Evolutionary conservation across 1,140 invertebrate species (phyloP), one percentile per base, ranked within the genome.

Genomic region (Pararge aegeria): DNA sequence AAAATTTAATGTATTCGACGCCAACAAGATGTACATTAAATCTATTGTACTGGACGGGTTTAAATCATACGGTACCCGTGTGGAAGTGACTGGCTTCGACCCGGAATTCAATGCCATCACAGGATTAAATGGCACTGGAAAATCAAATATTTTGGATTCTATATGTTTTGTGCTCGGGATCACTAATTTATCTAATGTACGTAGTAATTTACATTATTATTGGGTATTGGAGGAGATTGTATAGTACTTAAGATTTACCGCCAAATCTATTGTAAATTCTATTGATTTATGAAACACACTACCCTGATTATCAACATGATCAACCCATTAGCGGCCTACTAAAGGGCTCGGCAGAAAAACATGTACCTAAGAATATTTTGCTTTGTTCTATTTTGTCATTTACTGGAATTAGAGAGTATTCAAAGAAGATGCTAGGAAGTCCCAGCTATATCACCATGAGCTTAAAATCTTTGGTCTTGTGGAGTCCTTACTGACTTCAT

Each of bases 81-180:
- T 97, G 0, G 97, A 97, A 90, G 94, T 99, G n/a, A 94, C 94
- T 63, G 96, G 95, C 16, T 99, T 99, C 86, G 98, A 99, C 90
- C 93, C 92, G 4, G 93, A 97, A 85, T 99, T 99, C 81, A 99
- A 99, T 80, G 98, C 98, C 7, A 99, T 99, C 46, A 99, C 98
- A 37, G 98, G 98, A 9, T 90, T 99, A 5, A 99, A 99, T 91
- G 98, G 98, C 3, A 98, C 96, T 63, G 98, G 98, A n/a, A 99
- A 99, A 91, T 99, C 98, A 0, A 99, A 99, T 80, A 98, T 99
- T 81, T 91, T 99, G 40, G 98, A 99, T 91, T 94, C 97, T 9
- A 99, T 99, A 88, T 99, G 98, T 88, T 99, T 99, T 88, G 94
- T 99, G 10, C 89, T 99, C 2, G 98, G 98, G 42, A 98, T 99